A percentile compares a stretch with the other conserved stretches of the same genome.
These are phyloP conservation scores for Boleophthalmus pectinirostris DNA, from an alignment of 2,113 vertebrate genomes.

Conservation along the genomic window DNA sequence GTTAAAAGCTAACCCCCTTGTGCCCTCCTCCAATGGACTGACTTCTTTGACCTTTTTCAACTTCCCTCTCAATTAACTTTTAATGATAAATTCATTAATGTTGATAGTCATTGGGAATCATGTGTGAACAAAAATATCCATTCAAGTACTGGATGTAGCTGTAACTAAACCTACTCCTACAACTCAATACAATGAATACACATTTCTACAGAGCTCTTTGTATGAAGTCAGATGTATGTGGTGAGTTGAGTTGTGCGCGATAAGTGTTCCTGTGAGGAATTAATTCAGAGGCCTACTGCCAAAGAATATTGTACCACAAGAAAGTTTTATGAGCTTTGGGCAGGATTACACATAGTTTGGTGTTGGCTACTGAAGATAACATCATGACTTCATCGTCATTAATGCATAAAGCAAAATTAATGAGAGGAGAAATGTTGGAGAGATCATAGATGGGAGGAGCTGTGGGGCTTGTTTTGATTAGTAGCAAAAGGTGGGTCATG, in stretches of 20 bases:
- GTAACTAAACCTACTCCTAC: not conserved
- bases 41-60: conserved; percentile 74
- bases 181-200: too few relatives aligned
- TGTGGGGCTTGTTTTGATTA: too few relatives aligned
- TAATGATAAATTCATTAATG: conserved; percentile 71
- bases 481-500: too few relatives aligned
- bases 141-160: not conserved
- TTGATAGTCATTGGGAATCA: conserved; percentile 17
- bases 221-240: too few relatives aligned
- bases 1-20: conserved; percentile 82
- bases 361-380: conserved; percentile 79
- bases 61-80: conserved; percentile 74
- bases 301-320: conserved; percentile 61
- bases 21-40: conserved; percentile 69
- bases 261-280: conserved; percentile 47
- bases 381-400: conserved; percentile 86
- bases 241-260: not conserved
- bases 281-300: conserved; percentile 59
- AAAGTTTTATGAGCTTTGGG: conserved; percentile 60
- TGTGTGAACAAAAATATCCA: not conserved
- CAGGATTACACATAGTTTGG: conserved; percentile 77
- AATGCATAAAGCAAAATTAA: conserved; percentile 91
- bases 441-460: conserved; percentile 44
- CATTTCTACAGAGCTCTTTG: too few relatives aligned
- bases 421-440: conserved; percentile 74